These are phyloP conservation scores for Malacosoma neustria DNA, from an alignment of 2,888 invertebrate species.

Conservation along the genomic window DNA sequence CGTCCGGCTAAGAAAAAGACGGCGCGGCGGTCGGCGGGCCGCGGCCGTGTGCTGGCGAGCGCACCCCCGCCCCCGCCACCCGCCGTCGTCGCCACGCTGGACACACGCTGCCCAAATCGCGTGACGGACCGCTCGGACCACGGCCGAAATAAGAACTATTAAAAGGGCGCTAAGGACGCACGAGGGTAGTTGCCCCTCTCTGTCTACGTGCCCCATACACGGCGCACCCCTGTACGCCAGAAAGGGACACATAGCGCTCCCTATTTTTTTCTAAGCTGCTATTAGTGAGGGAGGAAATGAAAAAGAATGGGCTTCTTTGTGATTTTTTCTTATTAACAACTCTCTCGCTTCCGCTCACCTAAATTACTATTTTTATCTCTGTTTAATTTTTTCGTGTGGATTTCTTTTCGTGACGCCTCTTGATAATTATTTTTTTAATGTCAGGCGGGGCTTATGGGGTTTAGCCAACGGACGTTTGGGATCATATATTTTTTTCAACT, in stretches of 20 bases:
- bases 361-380: slow-evolving; percentile 33
- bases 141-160: slow-evolving; percentile 66
- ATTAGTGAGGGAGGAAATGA: slow-evolving; percentile 71
- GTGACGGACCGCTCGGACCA: slow-evolving; percentile 57
- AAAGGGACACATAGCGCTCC: slow-evolving; percentile 56
- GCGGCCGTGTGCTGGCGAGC: slow-evolving; percentile 21
- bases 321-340: slow-evolving; percentile 62
- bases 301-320: slow-evolving; percentile 72
- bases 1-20: slow-evolving; percentile 71
- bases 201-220: slow-evolving; percentile 53
- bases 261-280: slow-evolving; percentile 70
- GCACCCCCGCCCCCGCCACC: slow-evolving; percentile 18
- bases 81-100: slow-evolving; percentile 27
- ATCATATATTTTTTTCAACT: slow-evolving; percentile 43
- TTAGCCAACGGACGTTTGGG: slow-evolving; percentile 50
- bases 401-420: slow-evolving; percentile 68
- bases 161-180: slow-evolving; percentile 60
- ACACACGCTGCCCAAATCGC: slow-evolving; percentile 33
- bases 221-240: slow-evolving; percentile 52
- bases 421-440: slow-evolving; percentile 56
- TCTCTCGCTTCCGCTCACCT: slow-evolving; percentile 51
- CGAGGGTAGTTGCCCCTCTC: slow-evolving; percentile 56
- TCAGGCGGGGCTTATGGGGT: slow-evolving; percentile 70
- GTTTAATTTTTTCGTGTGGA: slow-evolving; percentile 42
- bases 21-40: slow-evolving; percentile 42